Evolutionary conservation across 2,797 vertebrate genomes (phyloP).

Genomic region (Atherinosoma microstoma): DNA sequence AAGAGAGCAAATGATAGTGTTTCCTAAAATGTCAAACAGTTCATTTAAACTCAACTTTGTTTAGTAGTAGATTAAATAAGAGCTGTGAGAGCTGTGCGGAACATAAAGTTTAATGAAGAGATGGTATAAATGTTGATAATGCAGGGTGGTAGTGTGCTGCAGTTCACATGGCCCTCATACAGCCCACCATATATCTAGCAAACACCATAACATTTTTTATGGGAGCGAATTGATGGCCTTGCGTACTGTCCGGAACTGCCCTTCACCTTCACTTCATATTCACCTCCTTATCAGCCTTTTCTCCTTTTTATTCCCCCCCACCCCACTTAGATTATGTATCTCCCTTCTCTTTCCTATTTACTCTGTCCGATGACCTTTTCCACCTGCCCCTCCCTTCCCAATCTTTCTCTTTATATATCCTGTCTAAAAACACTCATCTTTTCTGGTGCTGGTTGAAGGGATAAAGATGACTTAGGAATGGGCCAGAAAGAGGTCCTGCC

Average conservation of each 20-base stretch:
- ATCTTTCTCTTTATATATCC: conserved; percentile 11
- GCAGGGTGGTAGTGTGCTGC: conserved; percentile 23
- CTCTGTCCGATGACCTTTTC: conserved; percentile 24
- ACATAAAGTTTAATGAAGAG: conserved; percentile 52
- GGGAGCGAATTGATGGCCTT: conserved; percentile 41
- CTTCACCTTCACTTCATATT: conserved; percentile 41
- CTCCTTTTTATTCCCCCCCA: not conserved
- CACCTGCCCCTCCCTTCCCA: conserved; percentile 1
- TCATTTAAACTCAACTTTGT: conserved; percentile 10
- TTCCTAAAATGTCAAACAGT: conserved; percentile 2
- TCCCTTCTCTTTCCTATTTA: conserved; percentile 21
- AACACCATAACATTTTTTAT: conserved; percentile 62
- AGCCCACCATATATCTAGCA: conserved; percentile 41
- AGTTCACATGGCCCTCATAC: conserved; percentile 25
- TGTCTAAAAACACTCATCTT: not conserved
- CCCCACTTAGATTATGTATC: conserved; percentile 8
- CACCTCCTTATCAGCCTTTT: conserved; percentile 29
- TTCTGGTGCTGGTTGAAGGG: conserved; percentile 24
- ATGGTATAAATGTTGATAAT: conserved; percentile 45
- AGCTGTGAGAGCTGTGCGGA: conserved; percentile 16
- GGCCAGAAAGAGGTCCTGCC: not conserved
- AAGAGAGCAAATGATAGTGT: not conserved
- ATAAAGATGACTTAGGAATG: conserved; percentile 40
- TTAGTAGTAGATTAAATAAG: conserved; percentile 22
- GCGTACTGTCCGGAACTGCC: conserved; percentile 37